Base-by-base conservation (phyloP, 1,140 invertebrate species). In the Heliconius eleuchia region DNA sequence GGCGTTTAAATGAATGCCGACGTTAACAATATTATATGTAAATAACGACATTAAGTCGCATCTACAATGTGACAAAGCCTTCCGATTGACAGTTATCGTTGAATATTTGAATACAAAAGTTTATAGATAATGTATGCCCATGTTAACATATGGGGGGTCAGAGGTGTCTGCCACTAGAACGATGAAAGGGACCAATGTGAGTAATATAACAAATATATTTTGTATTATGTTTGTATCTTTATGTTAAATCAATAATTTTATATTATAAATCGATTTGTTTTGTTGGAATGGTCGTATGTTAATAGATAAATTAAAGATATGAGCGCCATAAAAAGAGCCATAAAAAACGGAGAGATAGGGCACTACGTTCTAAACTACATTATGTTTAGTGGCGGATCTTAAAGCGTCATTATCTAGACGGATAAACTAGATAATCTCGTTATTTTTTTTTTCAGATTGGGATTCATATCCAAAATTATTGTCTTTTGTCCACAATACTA, bases 11-110 rank as follows among this genome's bases (percentile, higher is more conserved):
- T 19, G 37, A 77, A 77, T 77, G 30, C 9, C 30, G 13, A 7
- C 9, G 27, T 16, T 37, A 66, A 79, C 57, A 34, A 79, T 79
- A 79, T 66, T 81, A 83, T 84, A 82, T 78, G 66, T 37, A 75
- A 71, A 79, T 80, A 72, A 39, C 46, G 70, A 50, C 60, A 74
- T 79, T 74, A 79, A 74, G 72, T 70, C 73, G n/a, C 23, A 74
- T 79, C 11, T 79, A 85, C 71, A 70, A 80, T 77, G 72, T 71
- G 60, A 76, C 52, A 81, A 77, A 74, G 52, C 23, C 73, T 76
- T 66, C 39, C 42, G 34, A 57, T 57, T 52, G 30, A 72, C 34
- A 52, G 57, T 74, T 77, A 77, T 74, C 52, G 72, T 19, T n/a
- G 60, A 73, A 57, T 60, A 78, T 73, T 60, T 73, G 46, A 73